Evolutionary conservation across 37 sponge, comb jelly and placozoan genomes (phyloP).

Genomic region (Geodia barretti): DNA sequence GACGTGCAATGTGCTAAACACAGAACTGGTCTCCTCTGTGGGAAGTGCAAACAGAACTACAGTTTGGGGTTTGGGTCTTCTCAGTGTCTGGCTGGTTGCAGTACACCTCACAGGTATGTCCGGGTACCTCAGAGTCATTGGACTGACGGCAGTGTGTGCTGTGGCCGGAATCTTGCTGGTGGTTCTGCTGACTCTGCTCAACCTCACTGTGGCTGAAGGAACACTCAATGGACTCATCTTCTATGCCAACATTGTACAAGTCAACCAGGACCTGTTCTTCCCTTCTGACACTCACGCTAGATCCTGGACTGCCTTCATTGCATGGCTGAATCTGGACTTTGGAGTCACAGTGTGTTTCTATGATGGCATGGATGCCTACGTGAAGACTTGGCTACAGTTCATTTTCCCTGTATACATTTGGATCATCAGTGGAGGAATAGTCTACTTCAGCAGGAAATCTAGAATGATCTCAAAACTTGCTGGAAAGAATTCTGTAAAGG

Average conservation of each 20-base stretch:
- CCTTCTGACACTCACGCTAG: not conserved
- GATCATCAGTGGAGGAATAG: constrained; percentile 18
- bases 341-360: constrained; percentile 46
- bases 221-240: constrained; percentile 37
- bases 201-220: constrained; percentile 27
- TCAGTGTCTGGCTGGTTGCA: not conserved
- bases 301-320: not conserved
- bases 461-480: not conserved
- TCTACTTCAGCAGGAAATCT: constrained; percentile 17
- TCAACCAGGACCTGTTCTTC: constrained; percentile 7
- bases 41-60: not conserved
- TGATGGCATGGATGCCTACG: constrained; percentile 36
- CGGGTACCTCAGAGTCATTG: not conserved
- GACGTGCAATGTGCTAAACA: not conserved
- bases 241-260: constrained; percentile 33
- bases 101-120: not conserved
- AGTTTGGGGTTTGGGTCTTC: not conserved
- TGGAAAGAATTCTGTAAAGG: constrained; percentile 31
- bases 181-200: constrained; percentile 4
- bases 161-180: constrained; percentile 33
- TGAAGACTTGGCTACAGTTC: constrained; percentile 50
- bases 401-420: constrained; percentile 41
- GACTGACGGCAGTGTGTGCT: constrained; percentile 12
- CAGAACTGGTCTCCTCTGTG: constrained; percentile 11
- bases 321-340: constrained; percentile 54